Evolutionary conservation across 30 jellyfish, hydroid and myxozoan genomes (phyloP).

Genomic region (Hydractinia echinata): DNA sequence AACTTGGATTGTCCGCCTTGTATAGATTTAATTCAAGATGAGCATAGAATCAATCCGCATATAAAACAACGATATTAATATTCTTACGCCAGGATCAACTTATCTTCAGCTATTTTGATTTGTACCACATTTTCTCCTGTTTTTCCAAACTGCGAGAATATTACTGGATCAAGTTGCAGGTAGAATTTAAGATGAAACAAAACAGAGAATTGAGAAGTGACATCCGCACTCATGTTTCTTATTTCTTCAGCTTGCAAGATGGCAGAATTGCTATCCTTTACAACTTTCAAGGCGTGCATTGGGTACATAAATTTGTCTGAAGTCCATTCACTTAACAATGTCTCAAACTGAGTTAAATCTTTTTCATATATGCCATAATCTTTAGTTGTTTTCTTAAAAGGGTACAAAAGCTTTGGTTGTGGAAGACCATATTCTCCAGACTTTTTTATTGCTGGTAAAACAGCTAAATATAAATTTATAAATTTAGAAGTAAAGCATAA

Average conservation of each 20-base stretch:
- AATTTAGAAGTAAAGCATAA: neutral
- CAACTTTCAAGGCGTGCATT: conserved; percentile 3
- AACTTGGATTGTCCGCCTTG: too few species aligned
- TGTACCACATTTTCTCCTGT: neutral
- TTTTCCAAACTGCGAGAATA: conserved; percentile 4
- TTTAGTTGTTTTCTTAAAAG: neutral
- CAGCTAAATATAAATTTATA: neutral
- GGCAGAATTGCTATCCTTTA: neutral
- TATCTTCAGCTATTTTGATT: neutral
- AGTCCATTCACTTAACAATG: neutral
- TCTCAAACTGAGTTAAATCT: neutral
- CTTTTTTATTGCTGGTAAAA: neutral
- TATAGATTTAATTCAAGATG: too few species aligned
- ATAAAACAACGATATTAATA: neutral
- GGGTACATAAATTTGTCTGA: neutral
- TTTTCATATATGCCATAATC: neutral
- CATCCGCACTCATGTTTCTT: neutral
- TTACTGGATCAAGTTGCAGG: neutral
- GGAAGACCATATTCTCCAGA: neutral
- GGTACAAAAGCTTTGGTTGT: neutral
- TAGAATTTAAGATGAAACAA: conserved; percentile 10
- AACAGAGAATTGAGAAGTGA: neutral
- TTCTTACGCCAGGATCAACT: neutral
- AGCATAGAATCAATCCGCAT: neutral
- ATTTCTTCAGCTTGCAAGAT: neutral